These are phyloP conservation scores for Muscina levida DNA, from an alignment of 2,888 invertebrate species.

Conservation along the genomic window DNA sequence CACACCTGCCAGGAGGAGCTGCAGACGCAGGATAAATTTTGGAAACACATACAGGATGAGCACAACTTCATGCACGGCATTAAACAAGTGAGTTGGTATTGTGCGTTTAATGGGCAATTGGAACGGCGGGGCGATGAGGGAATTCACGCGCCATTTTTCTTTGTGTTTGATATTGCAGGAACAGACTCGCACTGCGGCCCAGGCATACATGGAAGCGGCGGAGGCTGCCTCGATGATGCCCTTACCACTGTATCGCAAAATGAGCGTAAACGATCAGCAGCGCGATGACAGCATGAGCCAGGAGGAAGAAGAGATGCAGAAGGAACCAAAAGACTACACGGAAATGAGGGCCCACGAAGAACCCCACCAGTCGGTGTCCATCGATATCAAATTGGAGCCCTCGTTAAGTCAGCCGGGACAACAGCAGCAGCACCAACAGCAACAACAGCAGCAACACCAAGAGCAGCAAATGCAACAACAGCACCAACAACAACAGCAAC, in stretches of 20 bases:
- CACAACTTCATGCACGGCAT: constrained; percentile 75
- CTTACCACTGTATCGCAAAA: constrained; percentile 71
- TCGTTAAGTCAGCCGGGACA: constrained; percentile 58
- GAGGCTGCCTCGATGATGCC: constrained; percentile 65
- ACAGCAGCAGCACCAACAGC: constrained; percentile 55
- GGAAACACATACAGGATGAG: constrained; percentile 77
- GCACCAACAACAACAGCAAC: constrained; percentile 60
- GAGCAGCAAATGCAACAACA: constrained; percentile 59
- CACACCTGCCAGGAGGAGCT: constrained; percentile 77
- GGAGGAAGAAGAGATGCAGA: constrained; percentile 70
- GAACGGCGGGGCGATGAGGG: constrained; percentile 22
- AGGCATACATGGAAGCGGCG: constrained; percentile 74
- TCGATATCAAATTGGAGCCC: constrained; percentile 76
- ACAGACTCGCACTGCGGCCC: constrained; percentile 71
- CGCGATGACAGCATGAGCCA: constrained; percentile 62
- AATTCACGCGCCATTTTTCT: constrained; percentile 57
- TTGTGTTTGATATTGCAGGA: constrained; percentile 66
- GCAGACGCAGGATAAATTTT: constrained; percentile 76
- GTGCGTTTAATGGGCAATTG: not conserved
- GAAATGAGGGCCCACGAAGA: constrained; percentile 72
- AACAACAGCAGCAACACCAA: constrained; percentile 48
- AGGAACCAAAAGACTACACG: constrained; percentile 74
- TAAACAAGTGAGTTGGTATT: constrained; percentile 70
- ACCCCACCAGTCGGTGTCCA: constrained; percentile 64
- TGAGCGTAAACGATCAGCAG: constrained; percentile 73